Evolutionary conservation across 2,888 invertebrate genomes (phyloP).

Genomic region (Acleris cristana): DNA sequence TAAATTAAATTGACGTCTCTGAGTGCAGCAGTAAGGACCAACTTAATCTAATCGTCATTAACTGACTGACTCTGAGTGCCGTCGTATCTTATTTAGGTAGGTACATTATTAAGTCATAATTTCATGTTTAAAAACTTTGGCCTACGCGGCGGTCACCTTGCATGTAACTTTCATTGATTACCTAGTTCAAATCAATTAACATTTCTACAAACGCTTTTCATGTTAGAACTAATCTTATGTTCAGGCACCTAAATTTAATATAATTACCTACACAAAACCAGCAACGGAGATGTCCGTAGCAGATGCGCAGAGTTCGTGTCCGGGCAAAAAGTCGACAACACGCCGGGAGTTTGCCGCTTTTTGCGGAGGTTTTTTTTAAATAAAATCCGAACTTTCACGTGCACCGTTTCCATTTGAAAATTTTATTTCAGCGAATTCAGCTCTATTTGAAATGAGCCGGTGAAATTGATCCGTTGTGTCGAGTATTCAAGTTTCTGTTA

Average conservation of each 20-base stretch:
- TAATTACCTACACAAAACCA: background rate
- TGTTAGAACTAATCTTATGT: too few relatives aligned
- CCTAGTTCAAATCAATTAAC: too few relatives aligned
- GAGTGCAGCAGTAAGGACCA: too few relatives aligned
- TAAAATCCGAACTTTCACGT: constrained; percentile 1
- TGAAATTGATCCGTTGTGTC: background rate
- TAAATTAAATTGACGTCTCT: too few relatives aligned
- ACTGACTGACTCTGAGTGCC: too few relatives aligned
- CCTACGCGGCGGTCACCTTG: too few relatives aligned
- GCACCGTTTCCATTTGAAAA: constrained; percentile 1
- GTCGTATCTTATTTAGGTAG: too few relatives aligned
- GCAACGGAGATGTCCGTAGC: constrained; percentile 1
- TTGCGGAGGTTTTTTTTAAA: constrained; percentile 10
- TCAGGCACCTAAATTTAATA: background rate
- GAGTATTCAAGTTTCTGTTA: background rate
- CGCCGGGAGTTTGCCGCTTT: constrained; percentile 2
- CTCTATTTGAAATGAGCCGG: constrained; percentile 1
- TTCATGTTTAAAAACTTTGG: too few relatives aligned
- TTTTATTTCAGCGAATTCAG: constrained; percentile 11
- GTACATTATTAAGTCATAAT: too few relatives aligned
- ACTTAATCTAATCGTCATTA: too few relatives aligned
- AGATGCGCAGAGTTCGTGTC: background rate
- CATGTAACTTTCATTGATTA: too few relatives aligned
- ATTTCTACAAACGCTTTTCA: too few relatives aligned
- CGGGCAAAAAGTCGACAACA: constrained; percentile 6